Conservation (phyloP, 2,888 invertebrate genomes). For the Ormyrus thymus region DNA sequence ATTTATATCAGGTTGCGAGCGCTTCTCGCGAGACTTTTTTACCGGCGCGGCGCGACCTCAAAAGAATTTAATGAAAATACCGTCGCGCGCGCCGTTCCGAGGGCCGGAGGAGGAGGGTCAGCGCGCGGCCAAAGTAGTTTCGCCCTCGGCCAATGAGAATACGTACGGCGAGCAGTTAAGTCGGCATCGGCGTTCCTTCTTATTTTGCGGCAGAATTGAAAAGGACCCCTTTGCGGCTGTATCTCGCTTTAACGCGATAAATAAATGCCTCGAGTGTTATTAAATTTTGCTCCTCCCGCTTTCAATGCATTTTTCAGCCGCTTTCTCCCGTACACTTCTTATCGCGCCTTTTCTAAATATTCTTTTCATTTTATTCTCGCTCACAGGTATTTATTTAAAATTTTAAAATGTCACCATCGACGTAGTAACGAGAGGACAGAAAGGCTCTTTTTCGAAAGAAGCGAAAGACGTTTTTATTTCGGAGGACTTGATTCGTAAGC, state of each 20-base stretch:
- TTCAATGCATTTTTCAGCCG: too few relatives aligned
- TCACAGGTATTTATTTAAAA: too few relatives aligned
- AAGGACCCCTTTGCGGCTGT: background rate
- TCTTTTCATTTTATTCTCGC: too few relatives aligned
- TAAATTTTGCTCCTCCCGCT: too few relatives aligned
- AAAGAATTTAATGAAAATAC: slow-evolving; percentile 72
- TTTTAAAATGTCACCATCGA: too few relatives aligned
- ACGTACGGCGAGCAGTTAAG: slow-evolving; percentile 41
- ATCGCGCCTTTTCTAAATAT: too few relatives aligned
- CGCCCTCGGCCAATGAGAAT: slow-evolving; percentile 41
- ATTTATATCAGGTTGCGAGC: slow-evolving; percentile 61
- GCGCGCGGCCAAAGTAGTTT: slow-evolving; percentile 31
- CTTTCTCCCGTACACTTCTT: too few relatives aligned
- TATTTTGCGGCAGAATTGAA: slow-evolving; percentile 53
- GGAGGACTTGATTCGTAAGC: background rate
- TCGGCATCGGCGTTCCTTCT: slow-evolving; percentile 51
- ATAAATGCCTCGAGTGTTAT: too few relatives aligned
- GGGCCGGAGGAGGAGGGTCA: background rate
- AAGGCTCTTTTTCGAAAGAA: background rate
- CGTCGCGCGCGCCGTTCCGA: slow-evolving; percentile 57
- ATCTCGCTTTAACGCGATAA: too few relatives aligned
- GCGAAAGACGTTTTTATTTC: background rate
- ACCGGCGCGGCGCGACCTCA: slow-evolving; percentile 63
- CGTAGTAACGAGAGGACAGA: background rate
- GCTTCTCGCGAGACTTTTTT: slow-evolving; percentile 65